Conservation (phyloP, 1,140 invertebrate species). For the Dendroctonus valens region DNA sequence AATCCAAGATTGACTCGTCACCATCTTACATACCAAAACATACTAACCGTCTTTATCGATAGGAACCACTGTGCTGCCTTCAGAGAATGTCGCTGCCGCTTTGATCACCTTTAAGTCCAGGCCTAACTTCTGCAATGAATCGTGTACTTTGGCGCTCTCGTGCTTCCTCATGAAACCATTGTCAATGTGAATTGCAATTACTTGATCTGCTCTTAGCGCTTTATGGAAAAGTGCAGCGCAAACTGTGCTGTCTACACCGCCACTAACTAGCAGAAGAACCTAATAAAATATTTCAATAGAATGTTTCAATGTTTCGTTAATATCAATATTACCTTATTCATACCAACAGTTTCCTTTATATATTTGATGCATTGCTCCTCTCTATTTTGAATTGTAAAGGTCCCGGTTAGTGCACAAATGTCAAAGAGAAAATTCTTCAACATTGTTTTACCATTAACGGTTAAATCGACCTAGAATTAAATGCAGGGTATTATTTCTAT, state of each 20-base stretch:
- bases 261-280: constrained; percentile 87
- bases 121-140: constrained; percentile 61
- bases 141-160: constrained; percentile 75
- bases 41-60: constrained; percentile 55
- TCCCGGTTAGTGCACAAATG: constrained; percentile 80
- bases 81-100: constrained; percentile 25
- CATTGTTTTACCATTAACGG: constrained; percentile 87
- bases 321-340: constrained; percentile 64
- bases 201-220: constrained; percentile 84
- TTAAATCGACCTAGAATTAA: constrained; percentile 74
- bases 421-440: constrained; percentile 94
- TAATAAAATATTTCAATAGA: neutral
- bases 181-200: constrained; percentile 97
- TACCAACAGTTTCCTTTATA: constrained; percentile 86
- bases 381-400: constrained; percentile 84
- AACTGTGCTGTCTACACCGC: constrained; percentile 97
- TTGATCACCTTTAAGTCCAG: constrained; percentile 77
- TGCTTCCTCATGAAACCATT: constrained; percentile 99
- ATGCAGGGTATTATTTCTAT: neutral
- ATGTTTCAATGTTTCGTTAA: too few relatives aligned
- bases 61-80: constrained; percentile 75
- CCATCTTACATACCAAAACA: too few relatives aligned
- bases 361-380: constrained; percentile 93
- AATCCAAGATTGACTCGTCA: too few relatives aligned
- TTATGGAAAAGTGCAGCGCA: constrained; percentile 93